phyloP scores from a whole-genome alignment of 1,140 invertebrate species.

The Dreissena polymorpha region DNA sequence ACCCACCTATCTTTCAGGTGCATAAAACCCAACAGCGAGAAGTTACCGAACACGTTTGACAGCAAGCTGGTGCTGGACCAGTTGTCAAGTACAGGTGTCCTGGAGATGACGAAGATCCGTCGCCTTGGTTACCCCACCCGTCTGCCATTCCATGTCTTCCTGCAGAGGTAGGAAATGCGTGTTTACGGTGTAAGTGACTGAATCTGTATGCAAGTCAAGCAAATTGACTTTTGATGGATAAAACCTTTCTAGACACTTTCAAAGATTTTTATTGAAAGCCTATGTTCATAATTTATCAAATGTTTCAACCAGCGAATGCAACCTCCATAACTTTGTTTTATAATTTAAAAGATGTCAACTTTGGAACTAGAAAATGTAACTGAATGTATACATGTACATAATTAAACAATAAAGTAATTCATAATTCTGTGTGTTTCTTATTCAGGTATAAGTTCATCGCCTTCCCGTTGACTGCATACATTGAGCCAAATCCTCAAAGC shows the following conservation, averaged over 20 bases:
- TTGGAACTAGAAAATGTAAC: too few relatives aligned
- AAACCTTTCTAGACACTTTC: too few relatives aligned
- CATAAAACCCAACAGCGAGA: slow-evolving; percentile 89
- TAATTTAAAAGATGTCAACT: too few relatives aligned
- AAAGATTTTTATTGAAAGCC: too few relatives aligned
- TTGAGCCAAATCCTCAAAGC: slow-evolving; percentile 86
- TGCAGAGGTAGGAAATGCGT: slow-evolving; percentile 86
- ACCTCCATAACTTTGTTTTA: too few relatives aligned
- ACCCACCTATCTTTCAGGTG: slow-evolving; percentile 81
- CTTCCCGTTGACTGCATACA: slow-evolving; percentile 87
- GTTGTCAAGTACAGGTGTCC: slow-evolving; percentile 88
- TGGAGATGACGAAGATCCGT: slow-evolving; percentile 91
- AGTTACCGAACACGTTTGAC: slow-evolving; percentile 86
- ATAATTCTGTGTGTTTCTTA: too few relatives aligned
- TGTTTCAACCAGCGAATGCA: too few relatives aligned
- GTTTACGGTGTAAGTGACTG: neutral
- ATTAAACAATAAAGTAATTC: too few relatives aligned
- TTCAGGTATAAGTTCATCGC: slow-evolving; percentile 90
- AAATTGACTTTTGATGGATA: too few relatives aligned
- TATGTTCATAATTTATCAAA: too few relatives aligned
- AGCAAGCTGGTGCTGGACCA: slow-evolving; percentile 87
- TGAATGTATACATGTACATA: too few relatives aligned
- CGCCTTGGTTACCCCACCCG: slow-evolving; percentile 91
- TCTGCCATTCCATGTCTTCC: slow-evolving; percentile 88
- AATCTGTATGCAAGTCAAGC: too few relatives aligned